Percentiles rank a stretch among this genome's conserved stretches.
phyloP scores from a whole-genome alignment of 2,888 invertebrate genomes.

The Harpalus rufipes region DNA sequence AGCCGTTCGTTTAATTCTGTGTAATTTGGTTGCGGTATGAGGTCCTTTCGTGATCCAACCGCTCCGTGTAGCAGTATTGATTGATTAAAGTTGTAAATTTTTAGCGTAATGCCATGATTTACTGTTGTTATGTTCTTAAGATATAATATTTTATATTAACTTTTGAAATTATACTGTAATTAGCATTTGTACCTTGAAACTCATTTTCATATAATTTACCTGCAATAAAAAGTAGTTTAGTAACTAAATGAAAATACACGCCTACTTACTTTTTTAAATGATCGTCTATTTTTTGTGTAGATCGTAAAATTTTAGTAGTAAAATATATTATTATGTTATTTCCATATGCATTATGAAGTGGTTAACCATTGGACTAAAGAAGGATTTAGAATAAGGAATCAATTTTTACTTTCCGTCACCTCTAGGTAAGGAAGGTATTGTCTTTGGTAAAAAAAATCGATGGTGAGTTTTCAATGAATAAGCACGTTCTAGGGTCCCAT shows the following conservation, averaged over 20 bases:
- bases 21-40: conserved; percentile 40
- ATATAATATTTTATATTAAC: conserved; percentile 34
- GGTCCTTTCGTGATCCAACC: conserved; percentile 31
- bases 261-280: not conserved
- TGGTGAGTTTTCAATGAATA: too few relatives aligned
- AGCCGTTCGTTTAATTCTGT: conserved; percentile 40
- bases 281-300: not conserved
- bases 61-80: conserved; percentile 25
- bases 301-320: not conserved
- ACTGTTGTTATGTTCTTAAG: conserved; percentile 24
- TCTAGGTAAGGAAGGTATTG: too few relatives aligned
- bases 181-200: conserved; percentile 31
- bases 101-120: conserved; percentile 12
- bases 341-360: not conserved
- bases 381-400: too few relatives aligned
- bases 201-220: conserved; percentile 22
- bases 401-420: too few relatives aligned
- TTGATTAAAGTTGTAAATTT: conserved; percentile 39
- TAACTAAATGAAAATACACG: not conserved
- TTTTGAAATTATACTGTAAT: conserved; percentile 44
- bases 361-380: too few relatives aligned
- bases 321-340: not conserved
- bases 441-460: too few relatives aligned
- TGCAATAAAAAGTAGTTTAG: not conserved
- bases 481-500: too few relatives aligned